phyloP scores from a whole-genome alignment of 2,888 invertebrate genomes.

The Escarpia spicata region DNA sequence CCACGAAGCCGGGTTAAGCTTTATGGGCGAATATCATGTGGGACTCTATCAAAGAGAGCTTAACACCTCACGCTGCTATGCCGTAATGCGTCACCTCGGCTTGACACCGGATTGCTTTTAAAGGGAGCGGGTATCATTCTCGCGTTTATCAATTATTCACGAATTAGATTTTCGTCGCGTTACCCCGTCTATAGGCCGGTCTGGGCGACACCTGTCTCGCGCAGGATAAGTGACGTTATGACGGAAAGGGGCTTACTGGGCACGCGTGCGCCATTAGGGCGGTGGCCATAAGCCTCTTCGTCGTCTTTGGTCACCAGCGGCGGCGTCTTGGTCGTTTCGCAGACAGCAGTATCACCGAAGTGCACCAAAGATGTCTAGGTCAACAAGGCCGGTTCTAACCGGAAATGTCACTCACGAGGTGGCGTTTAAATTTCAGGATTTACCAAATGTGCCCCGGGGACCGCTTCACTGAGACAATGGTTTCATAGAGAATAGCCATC shows the following conservation, averaged over 20 bases:
- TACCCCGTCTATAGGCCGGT: not conserved
- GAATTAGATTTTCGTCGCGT: conserved; percentile 3
- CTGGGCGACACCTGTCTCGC: not conserved
- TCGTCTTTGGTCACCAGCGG: not conserved
- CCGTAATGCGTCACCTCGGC: conserved; percentile 9
- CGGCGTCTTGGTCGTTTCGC: not conserved
- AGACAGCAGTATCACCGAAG: not conserved
- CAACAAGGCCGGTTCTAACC: not conserved
- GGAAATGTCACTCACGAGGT: not conserved
- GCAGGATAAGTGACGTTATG: not conserved
- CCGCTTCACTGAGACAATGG: no score
- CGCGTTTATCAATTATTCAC: conserved; percentile 16
- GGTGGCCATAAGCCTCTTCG: not conserved
- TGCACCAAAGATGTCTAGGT: not conserved
- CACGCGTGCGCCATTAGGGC: not conserved
- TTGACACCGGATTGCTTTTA: conserved; percentile 2
- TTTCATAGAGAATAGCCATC: no score
- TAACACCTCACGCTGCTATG: not conserved
- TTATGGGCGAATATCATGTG: conserved; percentile 1
- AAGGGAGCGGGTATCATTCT: conserved; percentile 16
- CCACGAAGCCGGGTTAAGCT: not conserved
- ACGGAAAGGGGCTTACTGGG: not conserved
- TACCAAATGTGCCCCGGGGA: no score
- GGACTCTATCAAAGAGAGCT: conserved; percentile 16
- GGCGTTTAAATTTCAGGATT: not conserved